phyloP scores from a whole-genome alignment of 2,888 invertebrate species.

The Pantelozetes paolii region DNA sequence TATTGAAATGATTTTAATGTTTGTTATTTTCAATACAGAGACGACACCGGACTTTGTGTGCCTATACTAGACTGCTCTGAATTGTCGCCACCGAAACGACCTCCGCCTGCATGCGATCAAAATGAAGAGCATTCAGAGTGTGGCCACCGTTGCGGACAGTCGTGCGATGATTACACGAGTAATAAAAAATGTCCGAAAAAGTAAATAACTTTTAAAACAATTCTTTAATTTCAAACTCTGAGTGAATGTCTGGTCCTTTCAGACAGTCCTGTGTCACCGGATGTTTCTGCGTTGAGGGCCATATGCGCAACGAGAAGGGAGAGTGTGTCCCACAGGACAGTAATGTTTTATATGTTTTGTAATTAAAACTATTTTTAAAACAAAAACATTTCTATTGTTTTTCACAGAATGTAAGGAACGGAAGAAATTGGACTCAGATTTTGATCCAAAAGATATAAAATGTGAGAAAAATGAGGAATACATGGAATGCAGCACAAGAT shows the following conservation, averaged over 20 bases:
- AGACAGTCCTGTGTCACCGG: conserved; percentile 8
- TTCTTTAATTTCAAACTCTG: neutral
- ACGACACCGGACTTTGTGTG: neutral
- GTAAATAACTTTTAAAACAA: neutral
- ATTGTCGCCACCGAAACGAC: neutral
- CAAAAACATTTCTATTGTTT: too few relatives aligned
- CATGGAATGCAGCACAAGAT: neutral
- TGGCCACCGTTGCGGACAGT: conserved; percentile 2
- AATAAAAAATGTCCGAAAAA: conserved; percentile 3
- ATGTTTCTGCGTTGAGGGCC: neutral
- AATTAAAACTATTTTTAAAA: too few relatives aligned
- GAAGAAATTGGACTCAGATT: too few relatives aligned
- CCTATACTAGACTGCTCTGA: neutral
- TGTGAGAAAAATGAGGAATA: conserved; percentile 17
- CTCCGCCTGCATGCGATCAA: neutral
- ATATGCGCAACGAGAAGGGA: neutral
- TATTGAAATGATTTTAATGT: too few relatives aligned
- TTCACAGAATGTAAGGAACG: too few relatives aligned
- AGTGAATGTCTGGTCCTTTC: neutral
- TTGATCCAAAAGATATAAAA: neutral
- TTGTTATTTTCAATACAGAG: neutral
- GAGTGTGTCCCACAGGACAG: neutral
- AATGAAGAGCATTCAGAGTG: conserved; percentile 13
- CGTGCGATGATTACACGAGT: conserved; percentile 5
- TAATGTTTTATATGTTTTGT: neutral